Evolutionary conservation across 1,140 invertebrate species (phyloP), one percentile per base, ranked within the genome.

Genomic region (Drosophila serrata): DNA sequence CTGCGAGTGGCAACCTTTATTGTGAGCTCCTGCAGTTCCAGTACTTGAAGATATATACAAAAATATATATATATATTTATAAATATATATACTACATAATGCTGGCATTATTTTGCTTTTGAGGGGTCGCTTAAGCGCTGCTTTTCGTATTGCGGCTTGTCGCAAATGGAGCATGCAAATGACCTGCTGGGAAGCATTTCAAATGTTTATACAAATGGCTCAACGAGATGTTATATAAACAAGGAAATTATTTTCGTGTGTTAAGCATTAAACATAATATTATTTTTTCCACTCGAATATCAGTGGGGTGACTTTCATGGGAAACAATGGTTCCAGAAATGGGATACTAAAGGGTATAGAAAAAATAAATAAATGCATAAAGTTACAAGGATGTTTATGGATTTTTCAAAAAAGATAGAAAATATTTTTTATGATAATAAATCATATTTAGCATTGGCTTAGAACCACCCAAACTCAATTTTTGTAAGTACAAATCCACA

Each of bases 91-190:
- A 15, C 43, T 24, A 43, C 40, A 57, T 42, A 76, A 75, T 63
- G 31, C 29, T 51, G 17, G 29, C 29, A 51, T 59, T 69, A 62
- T 49, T 60, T 60, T 27, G 6, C n/a, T n/a, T n/a, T 45, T 7
- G 57, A 63, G 60, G 60, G 60, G 42, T 48, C 51, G 45, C 58
- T 24, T 39, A 51, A 56, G 65, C 58, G 48, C 45, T 70, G 42
- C 33, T 31, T 39, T 43, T 39, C 27, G 13, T 65, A 64, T 56
- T 76, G 64, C 46, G 68, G 63, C 69, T 42, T 75, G 56, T 56
- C 60, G 65, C 73, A 77, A 84, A 84, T 85, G 82, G 82, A 74
- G 78, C 82, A 81, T 85, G 81, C 64, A 81, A 81, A 81, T 76
- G 78, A 75, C 72, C 58, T 49, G 62, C 62, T 70, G 78, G 53